A percentile compares a stretch with the other conserved stretches of the same genome.
Evolutionary conservation across 1,140 invertebrate genomes (phyloP).

Genomic region (Daktulosphaira vitifoliae): DNA sequence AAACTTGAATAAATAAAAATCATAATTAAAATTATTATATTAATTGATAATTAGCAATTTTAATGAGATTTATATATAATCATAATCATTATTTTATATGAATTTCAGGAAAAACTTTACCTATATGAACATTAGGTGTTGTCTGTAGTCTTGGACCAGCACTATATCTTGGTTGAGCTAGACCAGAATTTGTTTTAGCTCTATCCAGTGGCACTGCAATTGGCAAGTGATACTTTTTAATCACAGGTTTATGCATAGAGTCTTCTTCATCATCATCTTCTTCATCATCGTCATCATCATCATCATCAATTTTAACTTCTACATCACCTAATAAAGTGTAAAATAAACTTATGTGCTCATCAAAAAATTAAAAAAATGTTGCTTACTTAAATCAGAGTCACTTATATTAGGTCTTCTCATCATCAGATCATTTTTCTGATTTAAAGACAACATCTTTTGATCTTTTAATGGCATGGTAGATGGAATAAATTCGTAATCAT

Average conservation of each 20-base stretch:
- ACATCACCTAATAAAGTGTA: conserved; percentile 11
- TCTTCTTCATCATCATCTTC: conserved; percentile 3
- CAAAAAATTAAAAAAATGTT: not conserved
- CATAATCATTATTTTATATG: not conserved
- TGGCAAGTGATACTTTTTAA: conserved; percentile 64
- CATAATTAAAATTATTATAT: too few species aligned
- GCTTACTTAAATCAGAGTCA: conserved; percentile 17
- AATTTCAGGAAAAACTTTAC: conserved; percentile 44
- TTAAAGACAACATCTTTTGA: not conserved
- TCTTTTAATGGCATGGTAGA: not conserved
- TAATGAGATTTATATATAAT: too few species aligned
- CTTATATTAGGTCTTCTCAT: not conserved
- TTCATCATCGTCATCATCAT: not conserved
- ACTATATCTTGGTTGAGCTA: conserved; percentile 82
- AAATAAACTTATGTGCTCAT: not conserved
- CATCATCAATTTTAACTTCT: conserved; percentile 13
- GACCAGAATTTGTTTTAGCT: conserved; percentile 49
- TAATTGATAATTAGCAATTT: too few species aligned
- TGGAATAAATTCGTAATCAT: conserved; percentile 6
- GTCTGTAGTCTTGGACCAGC: conserved; percentile 80
- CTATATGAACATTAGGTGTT: conserved; percentile 84
- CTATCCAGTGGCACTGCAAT: conserved; percentile 64
- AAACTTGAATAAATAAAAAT: too few species aligned
- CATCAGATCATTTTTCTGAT: not conserved
- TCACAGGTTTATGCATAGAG: conserved; percentile 40